Evolutionary conservation across 2,113 vertebrate species (phyloP).

Genomic region (Struthidea cinerea): DNA sequence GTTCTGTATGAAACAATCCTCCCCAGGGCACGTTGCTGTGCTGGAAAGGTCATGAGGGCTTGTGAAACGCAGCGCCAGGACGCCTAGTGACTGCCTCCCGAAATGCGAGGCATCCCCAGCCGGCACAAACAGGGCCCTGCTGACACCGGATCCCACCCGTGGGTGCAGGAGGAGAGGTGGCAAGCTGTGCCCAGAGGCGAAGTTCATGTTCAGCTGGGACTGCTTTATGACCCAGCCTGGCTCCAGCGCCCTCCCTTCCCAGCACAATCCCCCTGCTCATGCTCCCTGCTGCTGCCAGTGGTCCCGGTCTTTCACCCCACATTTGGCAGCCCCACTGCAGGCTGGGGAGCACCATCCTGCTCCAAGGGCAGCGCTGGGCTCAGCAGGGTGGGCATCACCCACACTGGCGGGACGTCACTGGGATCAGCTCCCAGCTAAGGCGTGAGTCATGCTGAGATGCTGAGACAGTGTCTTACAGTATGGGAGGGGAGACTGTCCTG

Average conservation of each 20-base stretch:
- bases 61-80: constrained; percentile 5
- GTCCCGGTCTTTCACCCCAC: fast-evolving
- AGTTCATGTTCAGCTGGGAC: neutral
- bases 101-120: neutral
- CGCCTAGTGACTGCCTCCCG: neutral
- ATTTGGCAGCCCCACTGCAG: neutral
- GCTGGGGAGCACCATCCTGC: neutral
- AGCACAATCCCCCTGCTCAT: fast-evolving
- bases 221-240: neutral
- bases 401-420: fast-evolving
- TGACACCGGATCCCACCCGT: neutral
- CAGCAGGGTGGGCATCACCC: neutral
- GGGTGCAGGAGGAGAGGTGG: neutral
- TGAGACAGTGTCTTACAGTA: neutral
- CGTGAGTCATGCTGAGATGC: neutral
- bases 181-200: neutral
- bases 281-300: neutral
- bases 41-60: constrained; percentile 23
- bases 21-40: constrained; percentile 26
- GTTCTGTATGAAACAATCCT: constrained; percentile 41
- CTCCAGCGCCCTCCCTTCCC: neutral
- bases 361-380: neutral
- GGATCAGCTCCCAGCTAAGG: fast-evolving
- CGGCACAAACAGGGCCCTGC: neutral
- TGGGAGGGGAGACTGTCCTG: neutral